These are phyloP conservation scores for Agrilus planipennis DNA, from an alignment of 1,140 invertebrate genomes.

Conservation along the genomic window DNA sequence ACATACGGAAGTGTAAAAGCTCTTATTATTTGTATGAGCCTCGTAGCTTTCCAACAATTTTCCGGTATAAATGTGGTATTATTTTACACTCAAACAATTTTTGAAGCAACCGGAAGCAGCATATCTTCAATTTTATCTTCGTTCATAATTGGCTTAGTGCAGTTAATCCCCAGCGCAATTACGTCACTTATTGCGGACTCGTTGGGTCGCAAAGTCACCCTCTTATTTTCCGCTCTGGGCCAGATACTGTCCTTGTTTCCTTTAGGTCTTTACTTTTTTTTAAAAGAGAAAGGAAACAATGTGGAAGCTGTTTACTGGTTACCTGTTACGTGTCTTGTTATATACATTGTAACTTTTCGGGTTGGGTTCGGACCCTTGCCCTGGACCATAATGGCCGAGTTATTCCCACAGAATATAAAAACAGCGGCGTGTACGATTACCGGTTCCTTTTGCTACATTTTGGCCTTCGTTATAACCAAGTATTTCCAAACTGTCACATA, in stretches of 20 bases:
- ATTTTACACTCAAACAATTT: constrained; percentile 66
- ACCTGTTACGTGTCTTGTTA: constrained; percentile 19
- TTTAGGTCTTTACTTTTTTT: constrained; percentile 22
- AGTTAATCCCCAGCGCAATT: constrained; percentile 51
- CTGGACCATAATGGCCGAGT: constrained; percentile 72
- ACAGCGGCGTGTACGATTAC: constrained; percentile 59
- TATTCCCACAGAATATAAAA: constrained; percentile 64
- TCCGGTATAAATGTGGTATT: constrained; percentile 74
- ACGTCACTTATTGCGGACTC: constrained; percentile 62
- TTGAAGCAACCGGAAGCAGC: constrained; percentile 43
- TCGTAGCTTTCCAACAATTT: constrained; percentile 64
- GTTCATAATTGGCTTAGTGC: constrained; percentile 65
- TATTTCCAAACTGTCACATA: constrained; percentile 49
- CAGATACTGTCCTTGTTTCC: constrained; percentile 35
- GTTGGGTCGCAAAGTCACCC: constrained; percentile 56
- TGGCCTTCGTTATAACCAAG: constrained; percentile 67
- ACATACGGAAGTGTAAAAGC: constrained; percentile 45
- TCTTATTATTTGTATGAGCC: constrained; percentile 52
- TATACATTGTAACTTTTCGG: constrained; percentile 20
- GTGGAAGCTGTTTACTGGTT: constrained; percentile 16
- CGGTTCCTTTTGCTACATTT: constrained; percentile 59
- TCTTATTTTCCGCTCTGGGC: constrained; percentile 55
- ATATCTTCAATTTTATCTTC: constrained; percentile 48
- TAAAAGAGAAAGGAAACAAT: constrained; percentile 13
- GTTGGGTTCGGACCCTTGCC: constrained; percentile 66